Percentiles rank a stretch among this genome's conserved stretches.
Conservation (phyloP, 2,113 vertebrate genomes). For the Porphyrio hochstetteri region DNA sequence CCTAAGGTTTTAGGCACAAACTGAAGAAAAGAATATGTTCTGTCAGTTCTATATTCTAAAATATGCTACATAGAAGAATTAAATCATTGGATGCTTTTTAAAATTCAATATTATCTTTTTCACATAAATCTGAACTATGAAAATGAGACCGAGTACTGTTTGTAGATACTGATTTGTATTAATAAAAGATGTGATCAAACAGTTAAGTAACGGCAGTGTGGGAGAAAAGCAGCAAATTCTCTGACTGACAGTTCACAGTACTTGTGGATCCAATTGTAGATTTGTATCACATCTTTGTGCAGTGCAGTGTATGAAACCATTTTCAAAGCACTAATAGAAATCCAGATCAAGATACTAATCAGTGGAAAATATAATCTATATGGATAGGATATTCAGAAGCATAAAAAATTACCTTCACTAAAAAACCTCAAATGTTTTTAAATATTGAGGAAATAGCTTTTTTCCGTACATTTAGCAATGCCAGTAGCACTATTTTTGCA, state of each 20-base stretch:
- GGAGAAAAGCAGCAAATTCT: neutral
- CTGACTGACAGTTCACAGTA: neutral
- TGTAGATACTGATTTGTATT: constrained; percentile 24
- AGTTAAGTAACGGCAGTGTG: neutral
- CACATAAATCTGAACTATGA: constrained; percentile 24
- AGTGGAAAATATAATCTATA: constrained; percentile 29
- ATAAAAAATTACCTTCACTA: neutral
- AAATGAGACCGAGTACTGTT: neutral
- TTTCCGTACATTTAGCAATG: neutral
- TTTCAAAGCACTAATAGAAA: constrained; percentile 44
- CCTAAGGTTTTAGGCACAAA: constrained; percentile 11
- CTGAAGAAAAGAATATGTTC: constrained; percentile 16
- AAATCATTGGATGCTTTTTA: neutral
- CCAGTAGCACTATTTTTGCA: neutral
- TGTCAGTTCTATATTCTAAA: constrained; percentile 3
- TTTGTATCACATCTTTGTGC: neutral
- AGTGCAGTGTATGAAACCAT: neutral
- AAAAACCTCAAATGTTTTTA: neutral
- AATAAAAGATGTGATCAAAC: constrained; percentile 18
- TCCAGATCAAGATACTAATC: constrained; percentile 34
- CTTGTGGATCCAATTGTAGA: constrained; percentile 24
- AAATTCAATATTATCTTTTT: constrained; percentile 48
- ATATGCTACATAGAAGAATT: constrained; percentile 16
- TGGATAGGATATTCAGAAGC: neutral
- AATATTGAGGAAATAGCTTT: neutral